Evolutionary conservation across 2,113 vertebrate species (phyloP), one percentile per base, ranked within the genome.

Genomic region (Murina feae): DNA sequence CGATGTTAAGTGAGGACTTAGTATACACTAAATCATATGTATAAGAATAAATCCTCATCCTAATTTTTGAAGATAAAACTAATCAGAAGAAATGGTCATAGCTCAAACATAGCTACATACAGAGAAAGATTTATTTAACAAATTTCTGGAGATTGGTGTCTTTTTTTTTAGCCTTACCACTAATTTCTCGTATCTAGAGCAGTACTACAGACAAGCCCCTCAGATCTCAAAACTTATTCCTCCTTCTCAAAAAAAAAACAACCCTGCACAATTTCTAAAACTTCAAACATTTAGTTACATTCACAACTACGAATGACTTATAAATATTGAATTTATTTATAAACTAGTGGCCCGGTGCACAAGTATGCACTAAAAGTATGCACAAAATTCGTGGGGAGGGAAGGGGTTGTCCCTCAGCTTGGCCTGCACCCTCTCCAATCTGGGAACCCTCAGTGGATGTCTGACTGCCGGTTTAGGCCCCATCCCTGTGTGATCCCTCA

Each of bases 41-140:
- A 75, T 90, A 95, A 55, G 16, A 91, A 20, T 75, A 91, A 95
- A 95, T 74, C 28, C 17, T 69, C 68, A 18, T 80, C 66, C 69
- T 93, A 69, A 82, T 35, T 65, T 95, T 84, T 69, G 6, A 74
- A 92, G 17, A 87, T 92, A 94, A 94, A 94, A 68, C 47, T 83
- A 28, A 72, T 81, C n/a, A 76, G 21, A 90, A 82, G 55, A 85
- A 92, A 81, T 28, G 58, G 69, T 20, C 28, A 74, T 49, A 80
- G 20, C 42, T 94, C 78, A 92, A 37, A 84, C 78, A 78, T 0
- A 93, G 53, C 79, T 92, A 90, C 71, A 96, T 78, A 95, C 37
- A 83, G 39, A 53, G 66, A 30, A 89, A 89, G 55, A 68, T 60
- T 60, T 80, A 93, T 49, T 86, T 96, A 79, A 92, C 76, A 2